A percentile compares a stretch with the other conserved stretches of the same genome.
Evolutionary conservation across 2,113 vertebrate genomes (phyloP).

Genomic region (Rattus norvegicus): DNA sequence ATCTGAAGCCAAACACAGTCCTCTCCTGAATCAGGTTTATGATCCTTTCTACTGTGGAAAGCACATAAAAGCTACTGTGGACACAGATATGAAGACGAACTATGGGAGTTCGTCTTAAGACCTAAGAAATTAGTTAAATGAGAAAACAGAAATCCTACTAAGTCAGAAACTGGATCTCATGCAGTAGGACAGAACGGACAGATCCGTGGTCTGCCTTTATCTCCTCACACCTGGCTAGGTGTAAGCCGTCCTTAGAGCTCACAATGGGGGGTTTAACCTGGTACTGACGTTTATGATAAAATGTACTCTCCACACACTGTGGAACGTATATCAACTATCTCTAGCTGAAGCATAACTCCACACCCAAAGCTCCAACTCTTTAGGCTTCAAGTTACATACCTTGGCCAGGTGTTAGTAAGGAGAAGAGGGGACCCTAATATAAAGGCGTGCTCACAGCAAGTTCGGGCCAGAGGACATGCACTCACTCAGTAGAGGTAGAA

Average conservation of each 20-base stretch:
- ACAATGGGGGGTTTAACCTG: neutral
- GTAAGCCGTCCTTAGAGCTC: neutral
- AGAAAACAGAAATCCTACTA: neutral
- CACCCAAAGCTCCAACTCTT: neutral
- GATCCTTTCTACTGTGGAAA: neutral
- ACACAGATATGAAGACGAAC: neutral
- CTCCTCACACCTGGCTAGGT: neutral
- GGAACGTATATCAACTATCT: neutral
- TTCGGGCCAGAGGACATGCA: neutral
- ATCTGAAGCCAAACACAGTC: neutral
- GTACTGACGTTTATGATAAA: neutral
- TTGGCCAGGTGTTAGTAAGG: neutral
- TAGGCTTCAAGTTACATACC: neutral
- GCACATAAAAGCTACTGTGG: neutral
- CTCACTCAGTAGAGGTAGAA: neutral
- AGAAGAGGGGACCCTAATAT: neutral
- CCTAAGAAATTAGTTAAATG: neutral
- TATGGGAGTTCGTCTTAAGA: neutral
- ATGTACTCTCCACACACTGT: neutral
- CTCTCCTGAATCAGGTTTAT: neutral
- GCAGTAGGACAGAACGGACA: neutral
- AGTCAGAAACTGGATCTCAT: neutral
- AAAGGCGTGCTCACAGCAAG: neutral
- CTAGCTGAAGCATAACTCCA: neutral
- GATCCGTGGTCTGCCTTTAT: neutral